Conservation (phyloP, 2,113 vertebrate genomes). For the Brachyistius frenatus region DNA sequence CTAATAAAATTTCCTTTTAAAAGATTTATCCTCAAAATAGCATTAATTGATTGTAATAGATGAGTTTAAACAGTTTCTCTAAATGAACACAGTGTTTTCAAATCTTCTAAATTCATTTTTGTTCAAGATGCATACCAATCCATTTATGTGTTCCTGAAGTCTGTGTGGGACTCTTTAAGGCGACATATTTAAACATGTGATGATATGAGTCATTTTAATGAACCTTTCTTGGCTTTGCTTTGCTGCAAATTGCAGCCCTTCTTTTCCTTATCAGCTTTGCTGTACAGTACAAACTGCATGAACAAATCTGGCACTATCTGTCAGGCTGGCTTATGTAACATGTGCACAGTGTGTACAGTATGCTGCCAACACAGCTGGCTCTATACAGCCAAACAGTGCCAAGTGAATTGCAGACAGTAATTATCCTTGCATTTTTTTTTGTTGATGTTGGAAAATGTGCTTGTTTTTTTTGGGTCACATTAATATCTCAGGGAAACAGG, state of each 20-base stretch:
- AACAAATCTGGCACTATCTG: conserved; percentile 38
- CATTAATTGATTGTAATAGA: neutral
- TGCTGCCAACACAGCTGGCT: conserved; percentile 66
- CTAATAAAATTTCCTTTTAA: neutral
- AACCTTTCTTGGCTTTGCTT: conserved; percentile 13
- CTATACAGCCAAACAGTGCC: conserved; percentile 30
- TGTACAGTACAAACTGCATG: conserved; percentile 31
- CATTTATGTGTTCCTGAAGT: neutral
- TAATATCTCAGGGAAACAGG: conserved; percentile 8
- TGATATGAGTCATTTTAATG: conserved; percentile 44
- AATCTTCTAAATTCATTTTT: neutral
- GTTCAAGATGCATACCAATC: no score
- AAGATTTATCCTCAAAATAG: neutral
- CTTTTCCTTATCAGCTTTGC: conserved; percentile 12
- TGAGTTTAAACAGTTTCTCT: neutral
- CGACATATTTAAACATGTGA: conserved; percentile 3
- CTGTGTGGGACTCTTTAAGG: conserved; percentile 7
- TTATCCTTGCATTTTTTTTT: conserved; percentile 16
- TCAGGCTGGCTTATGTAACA: conserved; percentile 53
- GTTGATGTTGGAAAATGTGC: neutral
- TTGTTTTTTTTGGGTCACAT: conserved; percentile 14
- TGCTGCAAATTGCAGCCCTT: conserved; percentile 10
- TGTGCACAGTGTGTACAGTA: conserved; percentile 24
- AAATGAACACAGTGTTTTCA: neutral
- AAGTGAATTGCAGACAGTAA: conserved; percentile 38